Evolutionary conservation across 1,140 invertebrate species (phyloP).

Genomic region (Epicauta chinensis): DNA sequence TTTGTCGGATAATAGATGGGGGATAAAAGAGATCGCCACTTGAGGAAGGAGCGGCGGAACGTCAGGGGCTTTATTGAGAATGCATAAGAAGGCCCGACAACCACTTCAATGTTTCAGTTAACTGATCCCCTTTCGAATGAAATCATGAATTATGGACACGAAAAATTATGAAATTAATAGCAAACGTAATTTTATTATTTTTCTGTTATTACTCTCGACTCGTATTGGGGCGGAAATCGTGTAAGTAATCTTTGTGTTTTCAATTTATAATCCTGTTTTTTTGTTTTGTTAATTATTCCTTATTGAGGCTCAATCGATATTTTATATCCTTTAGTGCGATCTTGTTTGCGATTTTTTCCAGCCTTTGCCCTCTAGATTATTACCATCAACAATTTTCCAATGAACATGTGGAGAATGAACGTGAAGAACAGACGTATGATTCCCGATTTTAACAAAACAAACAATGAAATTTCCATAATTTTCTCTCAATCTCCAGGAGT

Average conservation of each 20-base stretch:
- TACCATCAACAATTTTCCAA: constrained; percentile 31
- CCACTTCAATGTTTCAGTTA: constrained; percentile 2
- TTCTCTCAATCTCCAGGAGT: constrained; percentile 46
- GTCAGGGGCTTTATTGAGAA: constrained; percentile 1
- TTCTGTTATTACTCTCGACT: background rate
- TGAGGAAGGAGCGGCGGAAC: too few species aligned
- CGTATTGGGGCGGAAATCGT: constrained; percentile 1
- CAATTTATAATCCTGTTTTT: too few species aligned
- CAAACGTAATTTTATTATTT: background rate
- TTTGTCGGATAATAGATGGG: background rate
- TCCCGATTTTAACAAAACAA: background rate
- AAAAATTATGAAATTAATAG: background rate
- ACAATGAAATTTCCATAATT: background rate
- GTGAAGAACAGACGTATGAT: constrained; percentile 24
- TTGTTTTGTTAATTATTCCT: too few species aligned
- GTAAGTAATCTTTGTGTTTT: constrained; percentile 8
- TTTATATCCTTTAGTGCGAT: background rate
- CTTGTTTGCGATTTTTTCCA: constrained; percentile 8
- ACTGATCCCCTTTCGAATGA: background rate
- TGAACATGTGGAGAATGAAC: constrained; percentile 25
- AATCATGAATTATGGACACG: background rate
- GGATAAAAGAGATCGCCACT: background rate
- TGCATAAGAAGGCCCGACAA: constrained; percentile 12
- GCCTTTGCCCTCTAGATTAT: constrained; percentile 31
- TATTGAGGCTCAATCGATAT: background rate